Evolutionary conservation across 2,797 vertebrate genomes (phyloP).

Genomic region (Hapalemur alaotrensis): DNA sequence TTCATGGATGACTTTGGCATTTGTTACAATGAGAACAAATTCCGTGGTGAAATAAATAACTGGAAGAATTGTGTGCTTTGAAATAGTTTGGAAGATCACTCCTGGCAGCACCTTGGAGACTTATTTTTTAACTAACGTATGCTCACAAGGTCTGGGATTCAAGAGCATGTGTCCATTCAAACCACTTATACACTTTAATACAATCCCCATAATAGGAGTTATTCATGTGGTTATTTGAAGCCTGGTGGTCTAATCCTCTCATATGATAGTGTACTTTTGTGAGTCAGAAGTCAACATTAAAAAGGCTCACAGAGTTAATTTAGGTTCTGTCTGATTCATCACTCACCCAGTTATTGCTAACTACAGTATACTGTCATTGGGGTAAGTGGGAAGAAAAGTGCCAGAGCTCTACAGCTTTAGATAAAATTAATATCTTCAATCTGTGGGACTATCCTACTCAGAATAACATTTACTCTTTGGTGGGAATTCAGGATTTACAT

Average conservation of each 20-base stretch:
- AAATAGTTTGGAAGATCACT: neutral
- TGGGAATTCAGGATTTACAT: constrained; percentile 31
- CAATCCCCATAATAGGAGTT: neutral
- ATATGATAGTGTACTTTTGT: constrained; percentile 36
- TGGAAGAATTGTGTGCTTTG: neutral
- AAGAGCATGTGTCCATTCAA: neutral
- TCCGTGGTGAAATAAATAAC: neutral
- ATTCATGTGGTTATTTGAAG: constrained; percentile 33
- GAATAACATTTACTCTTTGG: constrained; percentile 16
- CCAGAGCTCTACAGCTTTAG: neutral
- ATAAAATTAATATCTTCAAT: constrained; percentile 36
- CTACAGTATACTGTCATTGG: neutral
- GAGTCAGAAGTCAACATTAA: constrained; percentile 58
- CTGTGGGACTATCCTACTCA: neutral
- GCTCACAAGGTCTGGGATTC: neutral
- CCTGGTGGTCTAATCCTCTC: constrained; percentile 12
- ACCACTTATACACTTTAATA: constrained; percentile 33
- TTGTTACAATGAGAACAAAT: neutral
- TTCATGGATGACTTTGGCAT: neutral
- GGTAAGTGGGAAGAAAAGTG: constrained; percentile 7
- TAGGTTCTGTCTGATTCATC: constrained; percentile 1
- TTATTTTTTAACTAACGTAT: constrained; percentile 48
- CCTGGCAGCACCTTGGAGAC: neutral
- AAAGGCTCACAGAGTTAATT: constrained; percentile 45
- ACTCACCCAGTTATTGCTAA: neutral